Conservation (phyloP, 2,888 invertebrate genomes). For the Zygothrica quintamaculata region DNA sequence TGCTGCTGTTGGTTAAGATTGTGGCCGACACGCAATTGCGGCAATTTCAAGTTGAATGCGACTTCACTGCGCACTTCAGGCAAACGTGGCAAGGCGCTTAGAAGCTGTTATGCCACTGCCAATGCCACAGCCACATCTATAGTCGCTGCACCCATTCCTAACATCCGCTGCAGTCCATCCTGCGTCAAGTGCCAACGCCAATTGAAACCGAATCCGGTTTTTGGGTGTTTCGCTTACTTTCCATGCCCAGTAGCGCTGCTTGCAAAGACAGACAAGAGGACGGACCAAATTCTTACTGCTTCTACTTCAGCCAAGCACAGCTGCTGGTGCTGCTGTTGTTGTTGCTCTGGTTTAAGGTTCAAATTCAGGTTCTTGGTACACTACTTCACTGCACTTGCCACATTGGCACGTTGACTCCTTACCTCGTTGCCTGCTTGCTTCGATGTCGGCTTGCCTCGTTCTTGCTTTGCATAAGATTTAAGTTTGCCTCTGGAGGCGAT, state of each 20-base stretch:
- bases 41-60: slow-evolving; percentile 74
- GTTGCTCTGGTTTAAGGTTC: slow-evolving; percentile 3
- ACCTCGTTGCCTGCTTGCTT: background rate
- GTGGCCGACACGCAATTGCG: slow-evolving; percentile 77
- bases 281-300: slow-evolving; percentile 60
- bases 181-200: slow-evolving; percentile 49
- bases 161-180: slow-evolving; percentile 63
- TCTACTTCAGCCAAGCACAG: slow-evolving; percentile 45
- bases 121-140: slow-evolving; percentile 9
- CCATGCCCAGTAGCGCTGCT: slow-evolving; percentile 77
- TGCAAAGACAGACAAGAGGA: slow-evolving; percentile 48
- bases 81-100: slow-evolving; percentile 27
- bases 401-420: background rate
- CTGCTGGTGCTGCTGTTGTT: slow-evolving; percentile 38
- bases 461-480: slow-evolving; percentile 49
- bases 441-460: background rate
- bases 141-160: background rate
- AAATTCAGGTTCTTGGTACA: slow-evolving; percentile 29
- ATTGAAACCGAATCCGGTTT: slow-evolving; percentile 75
- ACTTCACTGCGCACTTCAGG: slow-evolving; percentile 36
- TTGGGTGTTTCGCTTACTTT: slow-evolving; percentile 67
- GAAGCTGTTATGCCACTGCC: slow-evolving; percentile 13
- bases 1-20: slow-evolving; percentile 61
- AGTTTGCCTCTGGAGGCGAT: slow-evolving; percentile 48
- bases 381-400: too few relatives aligned